Base-by-base conservation (phyloP, 2,797 vertebrate genomes). In the Leptoclinus maculatus region DNA sequence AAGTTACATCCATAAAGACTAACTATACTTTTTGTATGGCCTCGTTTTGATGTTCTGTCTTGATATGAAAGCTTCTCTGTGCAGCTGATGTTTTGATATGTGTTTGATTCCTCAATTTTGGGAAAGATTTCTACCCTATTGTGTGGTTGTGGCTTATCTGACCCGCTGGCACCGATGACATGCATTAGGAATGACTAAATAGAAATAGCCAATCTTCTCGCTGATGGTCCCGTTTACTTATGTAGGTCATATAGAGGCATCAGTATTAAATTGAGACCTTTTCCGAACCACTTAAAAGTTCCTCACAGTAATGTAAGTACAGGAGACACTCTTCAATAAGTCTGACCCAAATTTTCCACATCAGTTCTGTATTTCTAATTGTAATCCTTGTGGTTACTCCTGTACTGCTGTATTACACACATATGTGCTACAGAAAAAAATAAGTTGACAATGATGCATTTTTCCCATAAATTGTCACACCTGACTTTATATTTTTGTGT, bases 401-500 rank as follows among this genome's bases (percentile, higher is more conserved):
- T 56, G 27, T 2, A 14, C 2, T 49, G 49, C 23, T 57, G 25
- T 10, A 38, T 47, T 29, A 59, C 43, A 64, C n/a, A 66, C 27
- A 58, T n/a, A 49, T 27, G 13, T 43, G 43, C 17, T 47, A 2
- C 13, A 62, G 12, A 43, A 12, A 69, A n/a, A 43, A 45, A 17
- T 4, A 38, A 63, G n/a, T 45, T 7, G 10, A 39, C 5, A 68
- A 7, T 25, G 27, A 74, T 56, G 54, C 38, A 59, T 70, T 47
- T 56, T 43, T 17, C 5, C 27, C 23, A 38, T 13, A 39, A 25
- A 71, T 6, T 58, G 43, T 39, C n/a, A 23, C 38, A 60, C 8
- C 16, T 51, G 41, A 72, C 21, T 23, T 78, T 58, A 53, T 54
- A 67, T 64, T 73, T 76, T 41, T 14, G 63, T 38, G 16, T 69